These are phyloP conservation scores for Seira musarum DNA, from an alignment of 2,888 invertebrate genomes.

Conservation along the genomic window DNA sequence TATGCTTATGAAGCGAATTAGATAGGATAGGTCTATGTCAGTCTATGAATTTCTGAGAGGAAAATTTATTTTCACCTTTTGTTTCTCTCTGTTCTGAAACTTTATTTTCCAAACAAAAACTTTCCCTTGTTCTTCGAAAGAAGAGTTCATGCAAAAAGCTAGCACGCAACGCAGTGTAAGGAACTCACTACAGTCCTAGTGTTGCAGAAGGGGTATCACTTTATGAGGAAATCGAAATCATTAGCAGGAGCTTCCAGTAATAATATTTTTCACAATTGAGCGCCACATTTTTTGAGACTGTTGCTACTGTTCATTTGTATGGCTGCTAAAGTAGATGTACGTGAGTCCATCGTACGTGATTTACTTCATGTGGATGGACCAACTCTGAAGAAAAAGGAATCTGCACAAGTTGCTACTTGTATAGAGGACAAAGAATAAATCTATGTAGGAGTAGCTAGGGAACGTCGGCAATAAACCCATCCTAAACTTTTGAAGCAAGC, in stretches of 20 bases:
- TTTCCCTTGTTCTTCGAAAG: too few relatives aligned
- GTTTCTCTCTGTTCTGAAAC: too few relatives aligned
- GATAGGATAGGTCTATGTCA: too few relatives aligned
- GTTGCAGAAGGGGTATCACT: too few relatives aligned
- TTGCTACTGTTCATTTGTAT: neutral
- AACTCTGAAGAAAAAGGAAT: neutral
- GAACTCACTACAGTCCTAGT: too few relatives aligned
- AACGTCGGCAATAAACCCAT: constrained; percentile 6
- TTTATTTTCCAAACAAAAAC: too few relatives aligned
- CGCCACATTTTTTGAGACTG: neutral
- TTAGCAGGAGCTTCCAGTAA: constrained; percentile 36
- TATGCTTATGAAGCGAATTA: too few relatives aligned
- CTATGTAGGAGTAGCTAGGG: neutral
- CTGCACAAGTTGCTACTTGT: neutral
- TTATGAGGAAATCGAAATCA: constrained; percentile 14
- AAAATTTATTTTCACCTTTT: too few relatives aligned
- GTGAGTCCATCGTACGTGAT: neutral
- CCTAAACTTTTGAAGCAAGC: constrained; percentile 36
- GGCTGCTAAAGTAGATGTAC: neutral
- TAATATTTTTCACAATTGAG: constrained; percentile 3
- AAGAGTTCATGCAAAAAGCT: constrained; percentile 11
- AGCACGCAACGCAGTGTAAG: constrained; percentile 13
- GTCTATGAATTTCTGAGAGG: too few relatives aligned
- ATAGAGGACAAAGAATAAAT: neutral
- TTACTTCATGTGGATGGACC: neutral